Evolutionary conservation across 2,113 vertebrate species (phyloP).

Genomic region (Xenopus tropicalis): UCB_Xtro_10.0 CM004447.2:31051001-31051500

Average conservation of each 20-base stretch:
- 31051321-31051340: slow-evolving; percentile 57
- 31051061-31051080: neutral
- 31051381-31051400: neutral
- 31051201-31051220: slow-evolving; percentile 75
- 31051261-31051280: slow-evolving; percentile 77
- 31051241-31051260: slow-evolving; percentile 59
- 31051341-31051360: slow-evolving; percentile 48
- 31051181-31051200: slow-evolving; percentile 92
- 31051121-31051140: slow-evolving; percentile 63
- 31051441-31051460: neutral
- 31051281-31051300: slow-evolving; percentile 59
- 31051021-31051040: too few relatives aligned
- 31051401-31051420: neutral
- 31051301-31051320: slow-evolving; percentile 52
- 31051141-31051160: slow-evolving; percentile 80
- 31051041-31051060: too few relatives aligned
- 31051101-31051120: slow-evolving; percentile 30
- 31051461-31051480: neutral
- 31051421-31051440: neutral
- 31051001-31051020: too few relatives aligned
- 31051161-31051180: slow-evolving; percentile 70
- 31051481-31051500: neutral
- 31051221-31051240: slow-evolving; percentile 63
- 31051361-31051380: neutral
- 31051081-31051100: neutral